Evolutionary conservation across 2,797 vertebrate genomes (phyloP).

Genomic region (Falco novaeseelandiae): DNA sequence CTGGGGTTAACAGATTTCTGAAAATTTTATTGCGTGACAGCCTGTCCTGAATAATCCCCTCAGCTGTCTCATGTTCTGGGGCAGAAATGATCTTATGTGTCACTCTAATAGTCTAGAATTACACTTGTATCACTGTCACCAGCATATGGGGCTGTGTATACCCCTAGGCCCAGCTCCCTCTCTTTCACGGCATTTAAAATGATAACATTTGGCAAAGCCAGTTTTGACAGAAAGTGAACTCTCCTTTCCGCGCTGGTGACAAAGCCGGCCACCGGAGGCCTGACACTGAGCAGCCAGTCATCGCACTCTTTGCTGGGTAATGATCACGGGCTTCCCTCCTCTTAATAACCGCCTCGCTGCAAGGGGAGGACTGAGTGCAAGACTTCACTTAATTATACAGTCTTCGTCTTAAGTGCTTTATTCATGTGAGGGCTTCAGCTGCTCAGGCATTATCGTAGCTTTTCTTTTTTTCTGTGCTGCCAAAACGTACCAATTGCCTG

Average conservation of each 20-base stretch:
- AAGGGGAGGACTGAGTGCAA: constrained; percentile 68
- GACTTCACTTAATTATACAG: constrained; percentile 79
- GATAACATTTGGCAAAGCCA: constrained; percentile 92
- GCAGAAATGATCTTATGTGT: constrained; percentile 89
- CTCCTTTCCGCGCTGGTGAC: constrained; percentile 81
- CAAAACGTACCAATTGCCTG: constrained; percentile 14
- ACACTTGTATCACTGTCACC: constrained; percentile 95
- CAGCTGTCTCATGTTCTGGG: constrained; percentile 86
- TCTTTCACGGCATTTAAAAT: constrained; percentile 94
- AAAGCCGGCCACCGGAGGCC: constrained; percentile 88
- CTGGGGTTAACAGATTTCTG: constrained; percentile 95
- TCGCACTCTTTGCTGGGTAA: constrained; percentile 85
- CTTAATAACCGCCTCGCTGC: constrained; percentile 74
- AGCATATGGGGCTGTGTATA: constrained; percentile 95
- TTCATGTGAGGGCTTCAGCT: constrained; percentile 64
- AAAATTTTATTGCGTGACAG: constrained; percentile 93
- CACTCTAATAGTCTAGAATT: constrained; percentile 96
- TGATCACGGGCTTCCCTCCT: constrained; percentile 82
- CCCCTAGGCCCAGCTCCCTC: constrained; percentile 93
- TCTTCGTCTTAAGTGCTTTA: constrained; percentile 75
- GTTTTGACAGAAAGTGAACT: constrained; percentile 89
- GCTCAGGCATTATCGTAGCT: not conserved
- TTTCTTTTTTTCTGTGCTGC: not conserved
- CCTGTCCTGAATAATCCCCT: constrained; percentile 88
- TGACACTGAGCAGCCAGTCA: constrained; percentile 85